A percentile compares a stretch with the other conserved stretches of the same genome.
Conservation (phyloP, 2,797 vertebrate genomes). For the Sebastes kiyomatsui region DNA sequence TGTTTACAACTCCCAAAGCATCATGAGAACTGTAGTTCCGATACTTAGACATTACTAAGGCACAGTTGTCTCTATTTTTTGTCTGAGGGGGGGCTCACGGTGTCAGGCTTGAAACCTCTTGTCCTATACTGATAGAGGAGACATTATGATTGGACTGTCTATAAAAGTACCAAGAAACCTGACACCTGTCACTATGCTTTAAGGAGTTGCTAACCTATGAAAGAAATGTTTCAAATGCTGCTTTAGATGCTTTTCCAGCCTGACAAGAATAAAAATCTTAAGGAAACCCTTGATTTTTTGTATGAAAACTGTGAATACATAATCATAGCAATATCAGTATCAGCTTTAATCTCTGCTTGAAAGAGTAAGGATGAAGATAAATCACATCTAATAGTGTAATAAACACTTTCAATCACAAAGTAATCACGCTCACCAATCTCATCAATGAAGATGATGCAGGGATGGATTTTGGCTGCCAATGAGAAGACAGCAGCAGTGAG, state of each 20-base stretch:
- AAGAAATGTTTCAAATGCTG: background rate
- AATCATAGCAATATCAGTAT: background rate
- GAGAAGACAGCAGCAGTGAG: slow-evolving; percentile 87
- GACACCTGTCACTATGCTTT: background rate
- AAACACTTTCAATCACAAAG: background rate
- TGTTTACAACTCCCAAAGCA: background rate
- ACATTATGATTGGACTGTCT: background rate
- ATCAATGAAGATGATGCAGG: slow-evolving; percentile 88
- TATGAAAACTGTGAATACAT: background rate
- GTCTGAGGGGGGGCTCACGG: background rate
- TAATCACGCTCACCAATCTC: slow-evolving; percentile 81
- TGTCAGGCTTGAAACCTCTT: background rate
- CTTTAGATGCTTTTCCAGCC: background rate
- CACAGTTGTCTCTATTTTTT: background rate
- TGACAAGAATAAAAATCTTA: background rate
- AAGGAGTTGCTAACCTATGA: background rate
- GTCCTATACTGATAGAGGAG: background rate
- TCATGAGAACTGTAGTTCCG: no score
- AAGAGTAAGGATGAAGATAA: background rate
- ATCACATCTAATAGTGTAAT: background rate
- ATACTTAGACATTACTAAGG: no score
- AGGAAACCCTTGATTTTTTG: background rate
- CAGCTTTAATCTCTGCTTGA: background rate
- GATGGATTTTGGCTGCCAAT: slow-evolving; percentile 85
- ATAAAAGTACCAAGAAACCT: background rate